These are phyloP conservation scores for Lampropteryx suffumata DNA, from an alignment of 2,888 invertebrate genomes.

Conservation along the genomic window DNA sequence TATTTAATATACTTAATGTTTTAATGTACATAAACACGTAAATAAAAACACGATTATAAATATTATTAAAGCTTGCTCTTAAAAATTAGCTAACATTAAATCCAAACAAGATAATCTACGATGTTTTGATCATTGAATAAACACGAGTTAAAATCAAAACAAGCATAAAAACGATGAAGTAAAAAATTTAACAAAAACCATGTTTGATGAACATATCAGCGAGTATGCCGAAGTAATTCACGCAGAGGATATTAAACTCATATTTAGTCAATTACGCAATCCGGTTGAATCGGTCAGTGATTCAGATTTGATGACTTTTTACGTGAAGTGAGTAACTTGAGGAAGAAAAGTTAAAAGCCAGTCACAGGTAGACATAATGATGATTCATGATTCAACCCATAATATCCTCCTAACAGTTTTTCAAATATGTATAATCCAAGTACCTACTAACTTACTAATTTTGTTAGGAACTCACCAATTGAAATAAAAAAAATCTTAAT, in stretches of 20 bases:
- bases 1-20: too few species aligned
- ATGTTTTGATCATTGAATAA: conserved; percentile 29
- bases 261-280: conserved; percentile 16
- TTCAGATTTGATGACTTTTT: conserved; percentile 2
- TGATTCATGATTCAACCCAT: too few species aligned
- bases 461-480: too few species aligned
- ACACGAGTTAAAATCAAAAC: conserved; percentile 28
- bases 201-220: conserved; percentile 29
- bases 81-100: neutral
- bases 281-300: conserved; percentile 9
- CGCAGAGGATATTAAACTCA: conserved; percentile 8
- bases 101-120: conserved; percentile 13
- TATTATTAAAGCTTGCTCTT: too few species aligned
- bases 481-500: too few species aligned
- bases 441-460: too few species aligned
- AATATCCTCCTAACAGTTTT: too few species aligned
- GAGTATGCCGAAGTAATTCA: conserved; percentile 17
- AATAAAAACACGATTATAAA: too few species aligned
- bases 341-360: conserved; percentile 2
- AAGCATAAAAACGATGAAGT: conserved; percentile 22
- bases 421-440: too few species aligned
- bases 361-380: too few species aligned
- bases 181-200: conserved; percentile 24
- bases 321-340: too few species aligned
- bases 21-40: too few species aligned